These are phyloP conservation scores for Glaucomys volans DNA, from an alignment of 2,113 vertebrate genomes.

Conservation along the genomic window DNA sequence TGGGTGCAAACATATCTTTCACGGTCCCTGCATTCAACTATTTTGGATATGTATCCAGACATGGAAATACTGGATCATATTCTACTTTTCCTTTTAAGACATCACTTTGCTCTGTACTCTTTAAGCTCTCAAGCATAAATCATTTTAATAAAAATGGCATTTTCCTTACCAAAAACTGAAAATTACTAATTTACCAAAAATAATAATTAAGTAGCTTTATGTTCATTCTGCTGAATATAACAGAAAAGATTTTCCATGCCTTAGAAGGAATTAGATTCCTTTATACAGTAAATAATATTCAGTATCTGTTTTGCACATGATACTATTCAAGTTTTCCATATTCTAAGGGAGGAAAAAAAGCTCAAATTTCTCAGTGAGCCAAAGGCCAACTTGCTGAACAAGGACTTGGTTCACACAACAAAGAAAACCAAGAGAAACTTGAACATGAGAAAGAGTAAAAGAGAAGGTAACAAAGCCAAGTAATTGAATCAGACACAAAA, in stretches of 20 bases:
- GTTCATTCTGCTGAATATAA: not conserved
- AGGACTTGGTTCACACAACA: not conserved
- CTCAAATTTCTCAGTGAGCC: slow-evolving; percentile 19
- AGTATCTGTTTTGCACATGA: slow-evolving; percentile 47
- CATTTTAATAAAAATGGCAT: slow-evolving; percentile 21
- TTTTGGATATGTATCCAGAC: not conserved
- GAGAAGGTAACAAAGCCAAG: not conserved
- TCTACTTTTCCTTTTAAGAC: not conserved
- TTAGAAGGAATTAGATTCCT: not conserved
- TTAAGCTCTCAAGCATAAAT: slow-evolving; percentile 26
- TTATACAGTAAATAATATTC: slow-evolving; percentile 26
- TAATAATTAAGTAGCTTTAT: not conserved
- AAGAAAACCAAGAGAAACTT: slow-evolving; percentile 54
- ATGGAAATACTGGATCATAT: not conserved
- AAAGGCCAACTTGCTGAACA: slow-evolving; percentile 46
- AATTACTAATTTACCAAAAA: not conserved
- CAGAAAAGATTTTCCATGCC: not conserved
- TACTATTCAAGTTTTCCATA: slow-evolving; percentile 37
- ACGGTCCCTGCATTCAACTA: not conserved
- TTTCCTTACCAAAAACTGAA: slow-evolving; percentile 36
- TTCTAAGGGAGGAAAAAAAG: not conserved
- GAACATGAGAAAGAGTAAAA: not conserved
- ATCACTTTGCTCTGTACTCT: not conserved
- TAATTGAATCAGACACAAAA: not conserved
- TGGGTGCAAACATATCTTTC: not conserved